Evolutionary conservation across 2,888 invertebrate genomes (phyloP), one percentile per base, ranked within the genome.

Genomic region (Netelia melanura): DNA sequence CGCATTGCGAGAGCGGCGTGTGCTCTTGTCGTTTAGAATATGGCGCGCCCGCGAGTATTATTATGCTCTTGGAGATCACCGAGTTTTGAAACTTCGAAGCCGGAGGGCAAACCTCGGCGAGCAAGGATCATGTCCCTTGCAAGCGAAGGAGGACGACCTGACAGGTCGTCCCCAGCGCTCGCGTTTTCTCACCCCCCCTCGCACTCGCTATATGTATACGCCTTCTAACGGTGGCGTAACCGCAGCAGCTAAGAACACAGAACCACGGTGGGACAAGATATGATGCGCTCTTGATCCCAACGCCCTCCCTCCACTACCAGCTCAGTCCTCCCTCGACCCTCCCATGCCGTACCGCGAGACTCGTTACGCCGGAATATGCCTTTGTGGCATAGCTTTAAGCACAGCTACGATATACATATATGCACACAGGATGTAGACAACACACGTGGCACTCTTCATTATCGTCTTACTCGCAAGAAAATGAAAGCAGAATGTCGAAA

Each of bases 11-110:
- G 67, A 23, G 54, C 21, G 44, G 70, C 23, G 65, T 80, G 65
- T 85, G 75, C 48, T 78, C 75, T 79, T 82, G 85, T 82, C 85
- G 65, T 85, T 76, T 71, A n/a, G 82, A 65, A 80, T 70, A 72
- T 44, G 56, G 79, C 61, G 30, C 38, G 38, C 38, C 6, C 38
- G 38, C 54, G 76, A 54, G 79, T 76, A 76, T 83, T 76, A 83
- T 80, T 85, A 71, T 52, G 65, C 71, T 65, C 74, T 25, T 23
- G 10, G 79, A 82, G 85, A 85, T 85, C 79, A 83, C 25, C 17
- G 82, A 85, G 85, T 85, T 85, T 76, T 61, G 79, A 85, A 85
- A 83, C 56, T 85, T 85, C 58, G 76, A 61, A 72, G 82, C 82
- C 79, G 54, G 30, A 52, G 72, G 71, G 56, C 44, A 64, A 82